phyloP scores from a whole-genome alignment of 2,797 vertebrate species.

The Etheostoma perlongum region DNA sequence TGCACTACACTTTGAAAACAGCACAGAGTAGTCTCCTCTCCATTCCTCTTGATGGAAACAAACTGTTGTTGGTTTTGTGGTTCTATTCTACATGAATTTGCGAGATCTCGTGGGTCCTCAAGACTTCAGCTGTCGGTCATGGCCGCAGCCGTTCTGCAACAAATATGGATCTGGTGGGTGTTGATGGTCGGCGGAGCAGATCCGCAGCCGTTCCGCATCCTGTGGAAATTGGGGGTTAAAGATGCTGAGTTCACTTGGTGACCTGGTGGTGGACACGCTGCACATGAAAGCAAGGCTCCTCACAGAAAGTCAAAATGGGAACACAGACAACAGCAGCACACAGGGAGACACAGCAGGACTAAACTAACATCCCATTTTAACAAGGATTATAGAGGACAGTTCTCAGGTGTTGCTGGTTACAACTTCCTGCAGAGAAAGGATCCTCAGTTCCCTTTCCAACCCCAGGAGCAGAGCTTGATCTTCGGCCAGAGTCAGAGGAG shows the following conservation, averaged over 20 bases:
- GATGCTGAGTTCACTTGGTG: conserved; percentile 54
- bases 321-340: conserved; percentile 42
- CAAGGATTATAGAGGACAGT: conserved; percentile 46
- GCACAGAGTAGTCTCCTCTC: too few relatives aligned
- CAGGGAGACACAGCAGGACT: conserved; percentile 35
- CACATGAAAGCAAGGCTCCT: conserved; percentile 56
- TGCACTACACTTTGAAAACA: too few relatives aligned
- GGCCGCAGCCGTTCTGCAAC: too few relatives aligned
- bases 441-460: conserved; percentile 2
- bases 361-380: conserved; percentile 43
- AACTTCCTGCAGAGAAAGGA: conserved; percentile 36
- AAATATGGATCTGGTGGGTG: too few relatives aligned
- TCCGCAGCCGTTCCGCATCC: too few relatives aligned
- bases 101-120: too few relatives aligned
- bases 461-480: conserved; percentile 41
- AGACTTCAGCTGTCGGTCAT: too few relatives aligned
- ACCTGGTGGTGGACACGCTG: conserved; percentile 35
- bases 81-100: too few relatives aligned
- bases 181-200: too few relatives aligned
- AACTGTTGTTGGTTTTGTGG: too few relatives aligned
- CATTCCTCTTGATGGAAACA: too few relatives aligned
- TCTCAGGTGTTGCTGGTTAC: conserved; percentile 60
- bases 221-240: too few relatives aligned
- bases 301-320: conserved; percentile 33
- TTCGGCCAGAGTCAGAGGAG: conserved; percentile 41